Percentiles rank a stretch among this genome's conserved stretches.
Conservation (phyloP, 2,797 vertebrate species). For the Amblyraja radiata region DNA sequence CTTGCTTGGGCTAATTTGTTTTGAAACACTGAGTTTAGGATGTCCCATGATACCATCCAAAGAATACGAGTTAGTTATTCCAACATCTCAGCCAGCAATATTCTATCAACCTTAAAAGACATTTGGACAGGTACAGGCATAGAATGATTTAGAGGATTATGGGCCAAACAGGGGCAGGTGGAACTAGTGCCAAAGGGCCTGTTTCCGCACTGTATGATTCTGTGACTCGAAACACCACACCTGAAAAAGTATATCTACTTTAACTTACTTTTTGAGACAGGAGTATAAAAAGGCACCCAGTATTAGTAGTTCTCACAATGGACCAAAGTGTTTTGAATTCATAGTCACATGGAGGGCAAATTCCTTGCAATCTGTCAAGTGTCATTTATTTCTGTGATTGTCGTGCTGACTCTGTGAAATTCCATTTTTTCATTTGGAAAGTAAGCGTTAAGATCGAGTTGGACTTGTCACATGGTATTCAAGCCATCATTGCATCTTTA, state of each 20-base stretch:
- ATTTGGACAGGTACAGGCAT: no score
- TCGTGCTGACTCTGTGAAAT: not conserved
- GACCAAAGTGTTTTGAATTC: not conserved
- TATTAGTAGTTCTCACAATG: not conserved
- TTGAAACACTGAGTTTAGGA: not conserved
- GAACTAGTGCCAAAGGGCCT: no score
- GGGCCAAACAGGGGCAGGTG: no score
- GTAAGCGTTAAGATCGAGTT: not conserved
- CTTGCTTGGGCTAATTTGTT: not conserved
- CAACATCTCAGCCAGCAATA: no score
- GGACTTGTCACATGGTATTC: not conserved
- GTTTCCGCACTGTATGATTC: no score
- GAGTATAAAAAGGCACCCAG: not conserved
- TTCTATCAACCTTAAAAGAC: not conserved
- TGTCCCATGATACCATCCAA: not conserved
- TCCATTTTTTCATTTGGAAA: not conserved
- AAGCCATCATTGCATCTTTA: conserved; percentile 21
- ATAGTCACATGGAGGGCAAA: not conserved
- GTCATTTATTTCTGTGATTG: not conserved
- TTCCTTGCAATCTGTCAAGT: not conserved
- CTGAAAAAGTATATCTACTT: not conserved
- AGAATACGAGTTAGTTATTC: not conserved
- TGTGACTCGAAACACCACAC: no score
- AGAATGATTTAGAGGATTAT: no score
- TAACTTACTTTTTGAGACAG: not conserved